These are phyloP conservation scores for Tetramorium parvispinum DNA, from an alignment of 1,140 invertebrate genomes.

Conservation along the genomic window DNA sequence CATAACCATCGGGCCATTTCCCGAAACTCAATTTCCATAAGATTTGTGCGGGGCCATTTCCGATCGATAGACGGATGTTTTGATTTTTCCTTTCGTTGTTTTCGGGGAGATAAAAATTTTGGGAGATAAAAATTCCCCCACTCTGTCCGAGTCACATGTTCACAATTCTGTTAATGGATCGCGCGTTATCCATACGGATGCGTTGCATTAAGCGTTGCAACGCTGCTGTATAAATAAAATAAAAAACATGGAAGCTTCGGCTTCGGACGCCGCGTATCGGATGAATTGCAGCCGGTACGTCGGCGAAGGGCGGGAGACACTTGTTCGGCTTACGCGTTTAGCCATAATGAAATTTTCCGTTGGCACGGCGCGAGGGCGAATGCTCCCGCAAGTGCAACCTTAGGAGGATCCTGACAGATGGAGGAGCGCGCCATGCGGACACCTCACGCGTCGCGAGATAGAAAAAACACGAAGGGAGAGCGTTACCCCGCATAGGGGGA, in stretches of 20 bases:
- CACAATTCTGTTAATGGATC: slow-evolving; percentile 56
- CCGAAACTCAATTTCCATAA: no score
- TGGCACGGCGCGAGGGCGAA: background rate
- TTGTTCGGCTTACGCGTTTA: slow-evolving; percentile 57
- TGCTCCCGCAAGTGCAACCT: slow-evolving; percentile 26
- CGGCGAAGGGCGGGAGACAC: slow-evolving; percentile 44
- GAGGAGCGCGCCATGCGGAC: slow-evolving; percentile 13
- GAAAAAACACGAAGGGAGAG: slow-evolving; percentile 54
- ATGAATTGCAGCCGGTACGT: slow-evolving; percentile 2
- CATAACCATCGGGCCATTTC: no score
- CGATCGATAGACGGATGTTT: background rate
- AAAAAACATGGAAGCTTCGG: slow-evolving; percentile 31
- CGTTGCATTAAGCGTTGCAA: slow-evolving; percentile 45
- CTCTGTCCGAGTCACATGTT: background rate
- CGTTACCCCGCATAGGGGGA: slow-evolving; percentile 2
- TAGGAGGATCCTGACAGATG: slow-evolving; percentile 49
- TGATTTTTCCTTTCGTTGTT: slow-evolving; percentile 18
- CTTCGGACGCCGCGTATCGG: slow-evolving; percentile 8
- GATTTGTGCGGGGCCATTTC: no score
- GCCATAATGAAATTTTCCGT: slow-evolving; percentile 65
- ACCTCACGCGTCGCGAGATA: slow-evolving; percentile 49
- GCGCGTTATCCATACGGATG: slow-evolving; percentile 10
- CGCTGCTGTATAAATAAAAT: slow-evolving; percentile 40
- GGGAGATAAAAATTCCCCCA: background rate
- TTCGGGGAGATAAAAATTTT: slow-evolving; percentile 18